Base-by-base conservation (phyloP, 2,888 invertebrate genomes). In the Agriotes lineatus region DNA sequence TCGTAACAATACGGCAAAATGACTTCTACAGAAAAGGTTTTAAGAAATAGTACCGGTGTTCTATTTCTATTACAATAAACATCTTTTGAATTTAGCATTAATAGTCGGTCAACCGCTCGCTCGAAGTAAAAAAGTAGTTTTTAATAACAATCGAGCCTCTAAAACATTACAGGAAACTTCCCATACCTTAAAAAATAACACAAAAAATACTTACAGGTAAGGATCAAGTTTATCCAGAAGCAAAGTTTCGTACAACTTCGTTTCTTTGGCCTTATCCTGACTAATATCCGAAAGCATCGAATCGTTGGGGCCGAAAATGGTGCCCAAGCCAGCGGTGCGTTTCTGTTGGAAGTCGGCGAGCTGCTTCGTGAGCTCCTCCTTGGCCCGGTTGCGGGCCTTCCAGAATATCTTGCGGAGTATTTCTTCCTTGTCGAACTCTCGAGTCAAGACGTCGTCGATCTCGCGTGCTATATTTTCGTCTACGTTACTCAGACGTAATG, bases 341-440 rank as follows among this genome's bases (percentile, higher is more conserved):
- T 97, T 97, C 77, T 93, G 92, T 80, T 96, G 92, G 74, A 88
- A 88, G 72, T 96, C 96, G 22, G 89, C 90, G 57, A 97, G 86
- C 78, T 93, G 93, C 76, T 91, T 91, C 59, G 91, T 89, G 57
- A 96, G 85, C 82, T 95, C 95, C 75, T 93, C 93, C 79, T 93
- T 92, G 4, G 96, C 95, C 76, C 92, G 90, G 73, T 90, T 89
- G 37, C 97, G 88, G 57, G 97, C 96, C 79, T 96, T 95, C 85
- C 93, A 91, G 83, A 99, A 99, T 71, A 95, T 94, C 83, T 92
- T 92, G 63, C 96, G 89, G 59, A 97, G 86, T 73, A 93, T 90
- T 82, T 96, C 96, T 80, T 96, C 97, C 81, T 96, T 96, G 78
- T 96, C 96, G 76, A 89, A 90, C 82, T 96, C 95, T 76, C 91